A percentile compares a stretch with the other conserved stretches of the same genome.
Evolutionary conservation across 2,888 invertebrate genomes (phyloP).

Genomic region (Lycophotia porphyrea): DNA sequence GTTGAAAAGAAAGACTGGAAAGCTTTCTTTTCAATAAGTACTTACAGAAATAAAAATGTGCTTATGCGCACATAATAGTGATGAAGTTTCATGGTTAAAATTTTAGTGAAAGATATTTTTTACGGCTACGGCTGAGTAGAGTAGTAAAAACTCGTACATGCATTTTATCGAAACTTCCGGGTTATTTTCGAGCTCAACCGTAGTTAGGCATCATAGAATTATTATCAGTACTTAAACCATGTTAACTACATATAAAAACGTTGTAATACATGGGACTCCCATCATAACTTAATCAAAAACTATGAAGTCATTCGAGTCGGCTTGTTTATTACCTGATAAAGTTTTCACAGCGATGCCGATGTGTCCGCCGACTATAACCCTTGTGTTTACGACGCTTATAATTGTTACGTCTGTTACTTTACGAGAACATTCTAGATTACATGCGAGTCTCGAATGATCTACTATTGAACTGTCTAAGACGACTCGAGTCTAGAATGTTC

Average conservation of each 20-base stretch:
- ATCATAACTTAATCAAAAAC: conserved; percentile 43
- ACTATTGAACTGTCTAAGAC: no score
- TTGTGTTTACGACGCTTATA: conserved; percentile 59
- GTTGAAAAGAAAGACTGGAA: no score
- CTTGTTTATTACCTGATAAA: conserved; percentile 56
- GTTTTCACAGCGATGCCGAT: conserved; percentile 26
- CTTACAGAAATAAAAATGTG: no score
- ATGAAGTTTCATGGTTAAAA: not conserved
- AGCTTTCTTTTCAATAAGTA: no score
- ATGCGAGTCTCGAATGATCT: no score
- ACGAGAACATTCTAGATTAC: no score
- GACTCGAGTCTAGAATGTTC: no score
- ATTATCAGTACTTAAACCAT: conserved; percentile 1
- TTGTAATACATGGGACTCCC: not conserved
- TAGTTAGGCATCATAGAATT: not conserved
- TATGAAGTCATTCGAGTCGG: conserved; percentile 35
- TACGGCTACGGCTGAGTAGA: not conserved
- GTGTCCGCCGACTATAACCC: conserved; percentile 55
- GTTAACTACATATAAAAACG: conserved; percentile 16
- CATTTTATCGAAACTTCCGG: not conserved
- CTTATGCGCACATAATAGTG: not conserved
- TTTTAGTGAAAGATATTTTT: not conserved
- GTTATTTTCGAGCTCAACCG: not conserved
- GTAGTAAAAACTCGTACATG: not conserved
- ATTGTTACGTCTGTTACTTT: no score